These are phyloP conservation scores for Crocidura indochinensis DNA, from an alignment of 2,797 vertebrate genomes.

Conservation along the genomic window DNA sequence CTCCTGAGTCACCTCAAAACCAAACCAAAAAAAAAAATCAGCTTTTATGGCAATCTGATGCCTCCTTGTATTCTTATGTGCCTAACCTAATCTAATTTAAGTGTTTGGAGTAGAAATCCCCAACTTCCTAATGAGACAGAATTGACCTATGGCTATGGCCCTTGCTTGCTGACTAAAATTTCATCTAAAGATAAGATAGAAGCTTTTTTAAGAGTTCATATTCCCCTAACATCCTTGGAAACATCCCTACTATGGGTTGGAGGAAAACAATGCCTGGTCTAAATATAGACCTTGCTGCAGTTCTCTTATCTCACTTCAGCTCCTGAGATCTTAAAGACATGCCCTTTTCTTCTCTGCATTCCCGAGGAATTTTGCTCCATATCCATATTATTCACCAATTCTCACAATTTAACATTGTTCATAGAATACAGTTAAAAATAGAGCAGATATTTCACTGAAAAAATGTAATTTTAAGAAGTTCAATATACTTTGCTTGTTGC, in stretches of 20 bases:
- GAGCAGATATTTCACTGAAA: neutral
- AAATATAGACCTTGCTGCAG: neutral
- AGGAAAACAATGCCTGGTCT: neutral
- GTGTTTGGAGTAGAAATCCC: too few relatives aligned
- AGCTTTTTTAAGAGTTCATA: neutral
- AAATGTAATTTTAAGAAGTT: neutral
- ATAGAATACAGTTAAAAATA: slow-evolving; percentile 34
- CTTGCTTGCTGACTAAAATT: neutral
- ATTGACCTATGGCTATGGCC: neutral
- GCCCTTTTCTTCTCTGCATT: too few relatives aligned
- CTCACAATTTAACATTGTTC: neutral
- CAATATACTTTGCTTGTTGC: too few relatives aligned
- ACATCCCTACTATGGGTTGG: neutral
- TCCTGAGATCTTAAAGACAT: too few relatives aligned
- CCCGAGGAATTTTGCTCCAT: too few relatives aligned
- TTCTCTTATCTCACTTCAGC: too few relatives aligned
- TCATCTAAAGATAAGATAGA: neutral
- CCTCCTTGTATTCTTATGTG: neutral
- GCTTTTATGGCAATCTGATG: neutral
- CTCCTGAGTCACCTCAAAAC: too few relatives aligned
- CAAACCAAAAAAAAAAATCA: too few relatives aligned
- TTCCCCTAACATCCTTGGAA: neutral
- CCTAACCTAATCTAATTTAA: too few relatives aligned
- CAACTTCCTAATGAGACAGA: neutral
- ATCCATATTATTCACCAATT: too few relatives aligned